phyloP scores from a whole-genome alignment of 2,888 invertebrate species.

The Oconnorella tubifera region DNA sequence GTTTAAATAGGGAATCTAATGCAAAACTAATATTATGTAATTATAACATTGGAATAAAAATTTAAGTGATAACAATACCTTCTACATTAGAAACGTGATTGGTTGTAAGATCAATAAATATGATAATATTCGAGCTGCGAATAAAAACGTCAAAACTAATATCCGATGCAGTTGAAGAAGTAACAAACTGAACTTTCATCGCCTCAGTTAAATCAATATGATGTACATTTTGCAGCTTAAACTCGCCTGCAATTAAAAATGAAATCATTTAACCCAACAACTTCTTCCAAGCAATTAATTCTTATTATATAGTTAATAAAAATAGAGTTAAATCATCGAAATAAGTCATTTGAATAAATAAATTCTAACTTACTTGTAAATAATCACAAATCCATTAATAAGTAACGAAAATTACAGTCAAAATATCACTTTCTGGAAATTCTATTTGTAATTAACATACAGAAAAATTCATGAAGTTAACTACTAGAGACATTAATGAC shows the following conservation, averaged over 20 bases:
- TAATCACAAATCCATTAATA: no score
- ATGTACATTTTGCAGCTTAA: not conserved
- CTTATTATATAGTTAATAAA: not conserved
- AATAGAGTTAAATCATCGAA: not conserved
- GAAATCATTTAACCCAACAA: no score
- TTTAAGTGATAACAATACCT: no score
- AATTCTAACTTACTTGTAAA: no score
- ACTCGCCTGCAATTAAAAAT: not conserved
- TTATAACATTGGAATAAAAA: no score
- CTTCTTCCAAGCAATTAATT: no score
- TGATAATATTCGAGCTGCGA: conserved; percentile 66
- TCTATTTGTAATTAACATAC: no score
- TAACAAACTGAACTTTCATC: conserved; percentile 52
- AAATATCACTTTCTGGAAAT: not conserved
- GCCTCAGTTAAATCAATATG: not conserved
- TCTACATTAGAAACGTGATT: conserved; percentile 73
- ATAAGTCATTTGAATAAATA: no score
- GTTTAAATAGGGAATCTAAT: no score
- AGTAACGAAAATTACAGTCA: conserved; percentile 1
- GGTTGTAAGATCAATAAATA: conserved; percentile 66
- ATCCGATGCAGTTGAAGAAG: conserved; percentile 68
- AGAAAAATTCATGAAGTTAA: not conserved
- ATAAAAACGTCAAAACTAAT: conserved; percentile 71
- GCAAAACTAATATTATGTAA: no score
- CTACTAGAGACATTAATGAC: no score